Evolutionary conservation across 2,113 vertebrate species (phyloP), one percentile per base, ranked within the genome.

Genomic region (Elgaria multicarinata): DNA sequence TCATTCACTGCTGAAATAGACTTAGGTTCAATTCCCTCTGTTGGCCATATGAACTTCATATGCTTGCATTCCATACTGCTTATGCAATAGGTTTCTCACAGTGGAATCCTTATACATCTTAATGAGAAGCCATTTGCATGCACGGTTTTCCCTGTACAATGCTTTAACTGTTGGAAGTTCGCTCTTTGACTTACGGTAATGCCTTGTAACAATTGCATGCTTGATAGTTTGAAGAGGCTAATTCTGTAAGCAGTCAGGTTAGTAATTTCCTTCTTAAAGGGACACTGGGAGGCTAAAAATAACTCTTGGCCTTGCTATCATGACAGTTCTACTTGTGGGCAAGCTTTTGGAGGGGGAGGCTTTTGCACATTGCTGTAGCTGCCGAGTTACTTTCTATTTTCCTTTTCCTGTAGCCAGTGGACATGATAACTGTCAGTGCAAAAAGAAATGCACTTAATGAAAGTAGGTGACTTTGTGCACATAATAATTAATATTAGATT

Each of bases 61-160:
- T 87, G 16, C 71, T 36, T 83, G 85, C 78, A 90, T 91, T 75
- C 90, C 86, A 71, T 55, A 10, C 71, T 64, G 80, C 72, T 91
- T 90, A 88, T 31, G 90, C 93, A 87, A 87, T 36, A 46, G 90
- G 12, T 58, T 77, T 77, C 93, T 95, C 93, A 89, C 71, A 94
- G 88, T 90, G 86, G 93, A 90, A 58, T 75, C 79, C 86, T 89
- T 64, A 83, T 93, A 89, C 94, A 93, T 95, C 95, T 92, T 94
- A 94, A 95, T 92, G 92, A 93, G 85, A 75, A 72, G 85, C 91
- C 90, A 91, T 94, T 95, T 94, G 92, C 92, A 92, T 94, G 89
- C 92, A 94, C 92, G 90, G 90, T 91, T 96, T 92, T 90, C 42
- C 62, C 78, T 82, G 90, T 90, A 95, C 91, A 96, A 91, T 92